Evolutionary conservation across 2,888 invertebrate species (phyloP).

Genomic region (Euclidia mi): DNA sequence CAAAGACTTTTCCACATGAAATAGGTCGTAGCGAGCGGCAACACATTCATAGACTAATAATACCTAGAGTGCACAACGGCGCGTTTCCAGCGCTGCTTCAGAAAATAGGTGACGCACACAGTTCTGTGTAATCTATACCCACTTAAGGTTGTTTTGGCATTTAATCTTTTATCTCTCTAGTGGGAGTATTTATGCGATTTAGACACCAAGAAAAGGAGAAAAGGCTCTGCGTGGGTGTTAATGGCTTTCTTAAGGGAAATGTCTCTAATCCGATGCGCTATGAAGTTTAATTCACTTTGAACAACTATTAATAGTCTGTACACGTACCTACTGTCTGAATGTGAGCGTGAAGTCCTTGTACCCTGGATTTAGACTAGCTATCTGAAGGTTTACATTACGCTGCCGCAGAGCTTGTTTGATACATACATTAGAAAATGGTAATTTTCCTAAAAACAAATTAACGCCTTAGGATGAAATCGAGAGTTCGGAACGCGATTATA

Average conservation of each 20-base stretch:
- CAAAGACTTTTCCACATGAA: slow-evolving; percentile 34
- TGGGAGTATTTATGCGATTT: slow-evolving; percentile 60
- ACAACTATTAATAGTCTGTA: slow-evolving; percentile 27
- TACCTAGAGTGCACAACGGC: slow-evolving; percentile 46
- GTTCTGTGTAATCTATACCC: slow-evolving; percentile 38
- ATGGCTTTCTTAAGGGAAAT: slow-evolving; percentile 62
- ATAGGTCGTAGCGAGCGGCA: slow-evolving; percentile 43
- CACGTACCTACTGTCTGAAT: slow-evolving; percentile 6
- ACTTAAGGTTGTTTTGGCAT: slow-evolving; percentile 65
- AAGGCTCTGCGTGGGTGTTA: slow-evolving; percentile 60
- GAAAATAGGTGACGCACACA: slow-evolving; percentile 47
- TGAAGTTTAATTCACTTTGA: slow-evolving; percentile 52
- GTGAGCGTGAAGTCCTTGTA: not conserved
- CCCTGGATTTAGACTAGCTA: not conserved
- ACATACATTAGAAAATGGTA: too few species aligned
- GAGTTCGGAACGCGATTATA: too few species aligned
- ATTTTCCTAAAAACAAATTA: too few species aligned
- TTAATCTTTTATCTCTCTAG: slow-evolving; percentile 64
- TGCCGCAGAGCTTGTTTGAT: not conserved
- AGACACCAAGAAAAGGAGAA: slow-evolving; percentile 48
- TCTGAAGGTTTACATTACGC: not conserved
- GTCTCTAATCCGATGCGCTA: slow-evolving; percentile 56
- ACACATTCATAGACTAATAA: slow-evolving; percentile 45
- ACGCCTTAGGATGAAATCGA: too few species aligned
- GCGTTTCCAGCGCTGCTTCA: slow-evolving; percentile 32